Conservation (phyloP, 2,113 vertebrate species). For the Phoenicopterus ruber region DNA sequence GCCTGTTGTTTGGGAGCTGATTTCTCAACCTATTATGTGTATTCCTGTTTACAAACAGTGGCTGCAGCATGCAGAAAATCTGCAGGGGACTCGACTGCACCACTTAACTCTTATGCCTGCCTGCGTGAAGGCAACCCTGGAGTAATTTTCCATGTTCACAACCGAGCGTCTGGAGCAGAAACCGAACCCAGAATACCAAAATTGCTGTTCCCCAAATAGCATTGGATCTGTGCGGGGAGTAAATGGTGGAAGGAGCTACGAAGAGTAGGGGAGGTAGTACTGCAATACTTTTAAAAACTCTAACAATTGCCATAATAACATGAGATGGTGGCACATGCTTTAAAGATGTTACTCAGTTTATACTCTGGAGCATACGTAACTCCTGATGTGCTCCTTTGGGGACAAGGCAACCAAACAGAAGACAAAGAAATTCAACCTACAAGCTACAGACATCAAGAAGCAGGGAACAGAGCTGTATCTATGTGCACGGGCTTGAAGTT, state of each 20-base stretch:
- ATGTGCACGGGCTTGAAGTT: background rate
- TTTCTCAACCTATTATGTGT: conserved; percentile 59
- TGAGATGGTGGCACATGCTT: background rate
- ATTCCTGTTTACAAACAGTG: conserved; percentile 59
- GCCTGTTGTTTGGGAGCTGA: conserved; percentile 58
- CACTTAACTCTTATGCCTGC: background rate
- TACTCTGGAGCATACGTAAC: background rate
- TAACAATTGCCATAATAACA: background rate
- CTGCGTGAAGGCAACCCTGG: background rate
- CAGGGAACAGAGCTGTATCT: background rate
- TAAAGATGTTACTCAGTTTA: background rate
- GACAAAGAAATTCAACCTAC: background rate
- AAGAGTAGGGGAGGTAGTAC: background rate
- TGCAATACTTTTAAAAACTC: background rate
- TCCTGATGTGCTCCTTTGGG: background rate
- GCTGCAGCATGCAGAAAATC: conserved; percentile 28
- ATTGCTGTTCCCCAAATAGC: background rate
- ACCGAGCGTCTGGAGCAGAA: background rate
- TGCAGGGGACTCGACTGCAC: background rate
- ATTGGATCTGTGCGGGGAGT: rapidly evolving
- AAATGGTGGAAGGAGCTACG: background rate
- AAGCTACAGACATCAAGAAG: background rate
- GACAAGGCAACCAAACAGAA: background rate
- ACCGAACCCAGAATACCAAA: background rate
- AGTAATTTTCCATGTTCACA: background rate